Conservation (phyloP, 2,113 vertebrate species). For the Gallinago jamesoni region DNA sequence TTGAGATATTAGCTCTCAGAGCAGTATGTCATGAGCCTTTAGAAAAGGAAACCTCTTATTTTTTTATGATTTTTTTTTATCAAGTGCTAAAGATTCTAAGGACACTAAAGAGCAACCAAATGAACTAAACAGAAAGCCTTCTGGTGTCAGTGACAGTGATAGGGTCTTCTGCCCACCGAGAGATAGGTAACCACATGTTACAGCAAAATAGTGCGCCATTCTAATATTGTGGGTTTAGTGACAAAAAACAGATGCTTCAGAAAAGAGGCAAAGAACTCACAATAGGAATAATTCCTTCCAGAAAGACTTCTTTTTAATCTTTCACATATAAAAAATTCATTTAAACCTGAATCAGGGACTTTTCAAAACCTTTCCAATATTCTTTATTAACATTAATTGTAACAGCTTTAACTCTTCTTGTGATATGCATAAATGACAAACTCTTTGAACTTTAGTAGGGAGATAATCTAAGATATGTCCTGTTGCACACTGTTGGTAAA, state of each 20-base stretch:
- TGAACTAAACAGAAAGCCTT: neutral
- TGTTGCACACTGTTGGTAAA: neutral
- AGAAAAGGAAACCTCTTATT: neutral
- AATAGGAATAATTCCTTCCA: neutral
- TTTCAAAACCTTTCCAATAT: neutral
- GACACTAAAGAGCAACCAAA: neutral
- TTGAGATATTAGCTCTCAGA: neutral
- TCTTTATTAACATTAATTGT: neutral
- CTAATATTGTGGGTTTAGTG: neutral
- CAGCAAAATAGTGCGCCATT: neutral
- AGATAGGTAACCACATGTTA: neutral
- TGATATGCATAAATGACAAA: neutral
- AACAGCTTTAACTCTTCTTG: neutral
- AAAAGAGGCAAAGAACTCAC: neutral
- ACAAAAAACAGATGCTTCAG: neutral
- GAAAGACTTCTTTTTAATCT: neutral
- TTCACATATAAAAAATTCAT: neutral
- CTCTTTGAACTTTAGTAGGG: neutral
- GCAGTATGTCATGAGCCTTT: accelerated
- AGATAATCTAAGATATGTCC: neutral
- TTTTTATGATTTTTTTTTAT: neutral
- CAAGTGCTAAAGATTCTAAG: neutral
- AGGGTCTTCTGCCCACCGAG: neutral
- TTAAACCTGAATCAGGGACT: neutral
- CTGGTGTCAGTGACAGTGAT: neutral